Evolutionary conservation across 2,888 invertebrate species (phyloP).

Genomic region (Hypena proboscidalis): DNA sequence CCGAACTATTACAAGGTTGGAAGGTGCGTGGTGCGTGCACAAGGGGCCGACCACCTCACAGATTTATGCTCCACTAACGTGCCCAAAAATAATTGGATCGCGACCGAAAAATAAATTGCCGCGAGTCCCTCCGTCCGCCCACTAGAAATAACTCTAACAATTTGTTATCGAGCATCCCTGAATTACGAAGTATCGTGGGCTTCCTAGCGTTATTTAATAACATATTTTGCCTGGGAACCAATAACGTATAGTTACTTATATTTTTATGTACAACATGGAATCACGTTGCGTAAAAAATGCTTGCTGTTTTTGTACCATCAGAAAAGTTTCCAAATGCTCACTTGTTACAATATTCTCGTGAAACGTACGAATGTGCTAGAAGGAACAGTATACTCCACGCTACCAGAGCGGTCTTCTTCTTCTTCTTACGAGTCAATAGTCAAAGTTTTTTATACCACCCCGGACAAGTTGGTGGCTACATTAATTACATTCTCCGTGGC

Average conservation of each 20-base stretch:
- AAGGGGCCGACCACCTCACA: conserved; percentile 47
- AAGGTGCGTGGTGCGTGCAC: conserved; percentile 51
- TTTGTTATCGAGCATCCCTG: conserved; percentile 70
- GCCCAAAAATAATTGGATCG: conserved; percentile 82
- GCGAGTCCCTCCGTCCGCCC: conserved; percentile 50
- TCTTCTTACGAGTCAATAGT: too few relatives aligned
- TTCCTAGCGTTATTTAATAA: conserved; percentile 43
- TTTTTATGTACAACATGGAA: too few relatives aligned
- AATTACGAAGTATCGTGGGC: conserved; percentile 53
- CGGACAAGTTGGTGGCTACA: too few relatives aligned
- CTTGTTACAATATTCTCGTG: too few relatives aligned
- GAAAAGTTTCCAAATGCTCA: too few relatives aligned
- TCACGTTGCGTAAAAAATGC: neutral
- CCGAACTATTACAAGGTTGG: conserved; percentile 54
- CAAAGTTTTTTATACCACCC: too few relatives aligned
- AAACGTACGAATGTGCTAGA: too few relatives aligned
- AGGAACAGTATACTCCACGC: too few relatives aligned
- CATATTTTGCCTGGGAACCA: conserved; percentile 18
- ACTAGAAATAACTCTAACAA: conserved; percentile 65
- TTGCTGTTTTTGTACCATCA: too few relatives aligned
- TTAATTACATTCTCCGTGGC: too few relatives aligned
- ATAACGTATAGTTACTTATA: conserved; percentile 1
- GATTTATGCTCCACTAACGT: conserved; percentile 77
- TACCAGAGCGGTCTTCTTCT: too few relatives aligned
- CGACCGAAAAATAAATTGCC: conserved; percentile 80